Evolutionary conservation across 2,113 vertebrate species (phyloP).

Genomic region (Gallinago jamesoni): DNA sequence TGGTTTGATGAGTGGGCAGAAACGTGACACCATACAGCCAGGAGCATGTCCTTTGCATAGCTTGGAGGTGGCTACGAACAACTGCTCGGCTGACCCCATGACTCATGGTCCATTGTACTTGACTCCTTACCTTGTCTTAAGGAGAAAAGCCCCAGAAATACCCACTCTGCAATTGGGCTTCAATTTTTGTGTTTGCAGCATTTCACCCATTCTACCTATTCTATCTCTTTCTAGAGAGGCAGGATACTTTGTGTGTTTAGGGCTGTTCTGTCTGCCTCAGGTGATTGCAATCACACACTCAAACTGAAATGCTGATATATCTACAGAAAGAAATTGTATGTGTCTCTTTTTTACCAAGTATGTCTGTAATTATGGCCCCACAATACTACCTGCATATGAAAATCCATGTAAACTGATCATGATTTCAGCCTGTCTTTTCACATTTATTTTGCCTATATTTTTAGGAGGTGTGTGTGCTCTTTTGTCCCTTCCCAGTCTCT

Average conservation of each 20-base stretch:
- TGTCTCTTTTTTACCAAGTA: background rate
- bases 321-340: background rate
- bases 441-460: background rate
- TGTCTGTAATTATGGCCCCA: background rate
- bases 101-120: background rate
- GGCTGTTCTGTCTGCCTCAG: background rate
- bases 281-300: background rate
- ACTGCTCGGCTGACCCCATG: background rate
- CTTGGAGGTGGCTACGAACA: background rate
- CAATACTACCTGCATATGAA: background rate
- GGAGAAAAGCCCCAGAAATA: background rate
- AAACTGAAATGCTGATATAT: background rate
- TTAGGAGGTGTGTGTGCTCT: background rate
- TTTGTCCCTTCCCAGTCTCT: background rate
- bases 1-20: background rate
- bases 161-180: background rate
- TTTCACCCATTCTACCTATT: background rate
- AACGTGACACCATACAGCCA: fast-evolving
- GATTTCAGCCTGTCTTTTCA: background rate
- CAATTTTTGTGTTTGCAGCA: background rate
- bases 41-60: background rate
- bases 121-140: background rate
- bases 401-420: background rate
- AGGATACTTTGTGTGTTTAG: background rate
- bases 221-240: background rate